Base-by-base conservation (phyloP, 2,888 invertebrate species). In the Molorchus minor region DNA sequence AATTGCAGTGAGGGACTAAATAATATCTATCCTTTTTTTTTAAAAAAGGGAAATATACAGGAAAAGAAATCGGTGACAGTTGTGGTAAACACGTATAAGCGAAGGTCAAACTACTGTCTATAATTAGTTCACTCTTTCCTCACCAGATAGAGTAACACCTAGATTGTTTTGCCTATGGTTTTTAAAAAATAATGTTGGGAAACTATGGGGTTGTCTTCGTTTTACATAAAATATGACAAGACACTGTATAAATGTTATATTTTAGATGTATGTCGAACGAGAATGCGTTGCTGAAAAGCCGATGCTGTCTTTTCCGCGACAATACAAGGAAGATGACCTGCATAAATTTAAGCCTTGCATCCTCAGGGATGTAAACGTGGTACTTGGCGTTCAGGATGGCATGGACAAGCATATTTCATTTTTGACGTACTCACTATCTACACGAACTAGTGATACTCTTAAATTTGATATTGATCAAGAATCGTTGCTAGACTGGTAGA, bases 321-420 rank as follows among this genome's bases (percentile, higher is more conserved):
- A 69, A 2, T 63, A 65, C 1, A 52, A 54, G 30, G 59, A 62
- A 8, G 64, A 68, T 45, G 56, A 63, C 10, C 20, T 69, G 4
- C 69, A 67, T 36, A 60, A 62, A 41, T 56, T 43, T 13, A 63
- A 59, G 13, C 62, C 67, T 1, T 70, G 68, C 44, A 40, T 62
- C 15, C 25, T 71, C 10, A 71, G 68, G 46, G 71, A 71, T 41
- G 56, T 70, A 2, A 64, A 67, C 12, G 35, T 71, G 1, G 49
- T 56, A n/a, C 47, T 61, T 15, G 61, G 64, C 36, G 58, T 67
- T n/a, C 62, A 65, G 0, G 46, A 41, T 5, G 60, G 60, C 10
- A 35, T 62, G 15, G 33, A 61, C 15, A 41, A 41, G 19, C 68
- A 68, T 19, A 56, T 58, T 54, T 64, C 63, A 0, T 64, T 67